Conservation (phyloP, 2,888 invertebrate species). For the Euplexia lucipara region DNA sequence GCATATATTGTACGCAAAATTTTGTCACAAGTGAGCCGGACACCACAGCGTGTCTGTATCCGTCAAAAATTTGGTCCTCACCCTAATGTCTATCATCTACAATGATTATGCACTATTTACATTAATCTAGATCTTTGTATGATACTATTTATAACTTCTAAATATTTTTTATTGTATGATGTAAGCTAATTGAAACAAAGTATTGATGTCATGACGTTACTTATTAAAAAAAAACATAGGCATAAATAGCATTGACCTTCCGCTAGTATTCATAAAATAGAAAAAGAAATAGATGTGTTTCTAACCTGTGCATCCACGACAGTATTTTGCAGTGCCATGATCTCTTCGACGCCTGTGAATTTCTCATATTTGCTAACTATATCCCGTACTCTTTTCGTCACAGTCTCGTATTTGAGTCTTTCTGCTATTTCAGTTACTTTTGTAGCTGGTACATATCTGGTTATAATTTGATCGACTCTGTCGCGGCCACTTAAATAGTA, state of each 20-base stretch:
- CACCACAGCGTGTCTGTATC: no score
- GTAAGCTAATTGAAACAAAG: conserved; percentile 15
- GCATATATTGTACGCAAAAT: no score
- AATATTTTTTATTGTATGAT: conserved; percentile 32
- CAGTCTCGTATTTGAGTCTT: conserved; percentile 79
- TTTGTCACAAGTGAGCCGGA: no score
- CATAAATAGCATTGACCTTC: conserved; percentile 36
- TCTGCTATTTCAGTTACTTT: conserved; percentile 83
- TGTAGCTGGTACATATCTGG: conserved; percentile 81
- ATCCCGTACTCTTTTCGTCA: conserved; percentile 82
- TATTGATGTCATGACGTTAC: conserved; percentile 7
- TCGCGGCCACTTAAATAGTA: conserved; percentile 76
- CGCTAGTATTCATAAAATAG: background rate
- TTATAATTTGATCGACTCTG: conserved; percentile 82
- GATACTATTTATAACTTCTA: conserved; percentile 29
- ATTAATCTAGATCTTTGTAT: conserved; percentile 4
- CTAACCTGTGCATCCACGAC: conserved; percentile 93
- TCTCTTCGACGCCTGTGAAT: conserved; percentile 94
- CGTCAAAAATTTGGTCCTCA: no score
- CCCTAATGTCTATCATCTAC: conserved; percentile 10
- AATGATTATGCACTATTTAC: conserved; percentile 40
- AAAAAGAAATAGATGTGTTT: conserved; percentile 1
- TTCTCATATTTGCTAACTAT: conserved; percentile 93
- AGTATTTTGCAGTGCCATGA: conserved; percentile 93
- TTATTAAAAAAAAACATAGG: conserved; percentile 10